A percentile compares a stretch with the other conserved stretches of the same genome.
Conservation (phyloP, 2,113 vertebrate genomes). For the Aegithalos caudatus region DNA sequence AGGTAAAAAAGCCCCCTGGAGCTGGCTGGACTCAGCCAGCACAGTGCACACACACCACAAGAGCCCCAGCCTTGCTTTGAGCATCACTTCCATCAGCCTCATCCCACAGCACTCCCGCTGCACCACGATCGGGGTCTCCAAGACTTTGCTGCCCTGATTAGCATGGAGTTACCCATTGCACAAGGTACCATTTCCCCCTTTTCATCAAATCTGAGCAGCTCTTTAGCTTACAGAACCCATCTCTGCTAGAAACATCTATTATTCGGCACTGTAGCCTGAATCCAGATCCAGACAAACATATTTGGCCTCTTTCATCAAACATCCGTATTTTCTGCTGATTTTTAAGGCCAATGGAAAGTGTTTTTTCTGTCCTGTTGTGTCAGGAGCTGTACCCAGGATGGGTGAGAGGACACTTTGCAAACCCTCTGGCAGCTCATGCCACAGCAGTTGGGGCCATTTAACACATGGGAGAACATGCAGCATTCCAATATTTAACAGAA, state of each 20-base stretch:
- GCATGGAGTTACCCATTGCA: accelerated
- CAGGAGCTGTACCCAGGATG: neutral
- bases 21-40: neutral
- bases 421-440: neutral
- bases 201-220: neutral
- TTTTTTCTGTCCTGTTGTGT: neutral
- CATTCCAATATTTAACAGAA: neutral
- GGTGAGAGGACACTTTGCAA: neutral
- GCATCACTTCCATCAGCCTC: neutral
- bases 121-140: accelerated
- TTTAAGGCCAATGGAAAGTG: neutral
- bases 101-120: neutral
- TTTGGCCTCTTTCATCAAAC: neutral
- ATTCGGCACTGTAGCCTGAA: neutral
- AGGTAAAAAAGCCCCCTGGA: neutral
- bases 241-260: neutral
- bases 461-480: accelerated
- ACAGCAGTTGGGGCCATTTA: neutral
- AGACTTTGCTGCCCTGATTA: neutral
- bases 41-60: neutral
- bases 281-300: neutral
- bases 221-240: neutral
- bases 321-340: neutral
- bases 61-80: neutral
- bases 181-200: neutral